Evolutionary conservation across 2,113 vertebrate genomes (phyloP).

Genomic region (Phyllopteryx taeniolatus): DNA sequence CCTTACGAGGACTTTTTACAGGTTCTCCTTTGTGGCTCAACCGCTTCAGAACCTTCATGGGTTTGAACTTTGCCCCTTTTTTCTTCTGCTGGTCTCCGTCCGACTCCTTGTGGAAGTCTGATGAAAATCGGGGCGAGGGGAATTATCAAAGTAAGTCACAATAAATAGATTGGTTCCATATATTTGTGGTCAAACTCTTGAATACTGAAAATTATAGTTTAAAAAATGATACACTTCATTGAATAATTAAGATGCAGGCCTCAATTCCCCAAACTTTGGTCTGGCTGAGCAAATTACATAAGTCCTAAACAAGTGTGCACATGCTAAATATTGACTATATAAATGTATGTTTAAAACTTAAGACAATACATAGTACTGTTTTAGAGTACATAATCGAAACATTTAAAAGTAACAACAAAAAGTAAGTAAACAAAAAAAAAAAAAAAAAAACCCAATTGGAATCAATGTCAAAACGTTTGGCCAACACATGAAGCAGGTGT

Average conservation of each 20-base stretch:
- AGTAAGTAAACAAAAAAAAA: background rate
- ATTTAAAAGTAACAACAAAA: background rate
- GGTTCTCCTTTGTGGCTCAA: conserved; percentile 83
- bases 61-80: conserved; percentile 90
- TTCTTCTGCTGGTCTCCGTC: conserved; percentile 80
- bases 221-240: too few relatives aligned
- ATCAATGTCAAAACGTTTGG: background rate
- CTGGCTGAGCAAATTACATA: background rate
- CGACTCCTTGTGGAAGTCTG: conserved; percentile 87
- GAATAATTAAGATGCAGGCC: too few relatives aligned
- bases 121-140: background rate
- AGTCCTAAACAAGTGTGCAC: background rate
- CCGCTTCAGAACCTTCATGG: conserved; percentile 90
- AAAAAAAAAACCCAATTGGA: background rate
- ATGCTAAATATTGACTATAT: background rate
- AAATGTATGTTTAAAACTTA: background rate
- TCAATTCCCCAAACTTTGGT: background rate
- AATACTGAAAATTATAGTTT: too few relatives aligned
- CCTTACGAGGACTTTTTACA: conserved; percentile 77
- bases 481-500: background rate
- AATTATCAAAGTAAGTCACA: background rate
- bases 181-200: background rate
- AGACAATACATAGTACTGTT: background rate
- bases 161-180: too few relatives aligned
- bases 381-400: background rate